Conservation (phyloP, 2,797 vertebrate species). For the Pampus argenteus region DNA sequence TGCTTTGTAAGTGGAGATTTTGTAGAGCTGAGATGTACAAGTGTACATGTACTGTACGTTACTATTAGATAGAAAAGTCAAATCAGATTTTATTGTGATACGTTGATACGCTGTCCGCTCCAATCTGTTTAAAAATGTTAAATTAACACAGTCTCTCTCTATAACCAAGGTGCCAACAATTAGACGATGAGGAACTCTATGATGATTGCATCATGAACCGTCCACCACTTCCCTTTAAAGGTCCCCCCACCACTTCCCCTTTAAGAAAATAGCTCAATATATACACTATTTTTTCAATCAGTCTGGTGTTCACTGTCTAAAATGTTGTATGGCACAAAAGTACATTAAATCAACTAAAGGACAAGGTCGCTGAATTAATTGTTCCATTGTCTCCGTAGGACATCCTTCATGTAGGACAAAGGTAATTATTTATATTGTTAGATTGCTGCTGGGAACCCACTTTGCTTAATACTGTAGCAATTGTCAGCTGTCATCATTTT, state of each 20-base stretch:
- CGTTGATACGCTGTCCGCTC: background rate
- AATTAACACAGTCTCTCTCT: background rate
- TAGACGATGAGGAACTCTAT: conserved; percentile 23
- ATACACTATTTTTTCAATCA: background rate
- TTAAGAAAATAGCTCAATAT: background rate
- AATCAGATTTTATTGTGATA: background rate
- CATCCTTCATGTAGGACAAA: conserved; percentile 20
- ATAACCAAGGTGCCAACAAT: conserved; percentile 5
- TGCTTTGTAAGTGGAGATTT: conserved; percentile 11
- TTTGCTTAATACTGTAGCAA: background rate
- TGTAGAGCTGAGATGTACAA: background rate
- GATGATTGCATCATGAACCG: conserved; percentile 31
- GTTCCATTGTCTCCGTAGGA: conserved; percentile 47
- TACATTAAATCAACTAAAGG: background rate
- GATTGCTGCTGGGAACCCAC: background rate
- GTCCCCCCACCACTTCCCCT: background rate
- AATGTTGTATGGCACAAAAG: background rate
- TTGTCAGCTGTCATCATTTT: background rate
- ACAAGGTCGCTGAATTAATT: background rate
- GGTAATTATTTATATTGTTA: conserved; percentile 41
- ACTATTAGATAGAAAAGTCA: background rate
- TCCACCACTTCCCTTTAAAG: background rate
- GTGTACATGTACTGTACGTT: no score
- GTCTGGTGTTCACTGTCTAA: background rate
- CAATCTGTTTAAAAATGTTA: background rate